Evolutionary conservation across 2,888 invertebrate genomes (phyloP), one percentile per base, ranked within the genome.

Genomic region (Sinhomidia bicolor): DNA sequence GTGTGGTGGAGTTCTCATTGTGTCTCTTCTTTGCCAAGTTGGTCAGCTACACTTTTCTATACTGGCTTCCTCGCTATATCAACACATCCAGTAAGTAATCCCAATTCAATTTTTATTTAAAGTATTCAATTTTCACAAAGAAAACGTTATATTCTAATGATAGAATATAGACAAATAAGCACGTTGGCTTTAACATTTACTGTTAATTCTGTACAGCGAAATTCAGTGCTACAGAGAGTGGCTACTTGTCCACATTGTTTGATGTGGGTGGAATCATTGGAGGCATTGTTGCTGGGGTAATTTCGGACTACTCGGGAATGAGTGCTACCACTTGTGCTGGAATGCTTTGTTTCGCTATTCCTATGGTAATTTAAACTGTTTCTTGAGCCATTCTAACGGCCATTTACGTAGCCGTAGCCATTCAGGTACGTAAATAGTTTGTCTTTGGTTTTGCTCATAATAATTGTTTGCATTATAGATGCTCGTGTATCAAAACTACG

Each of bases 31-130:
- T 99, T 94, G 97, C 98, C 14, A 99, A 99, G 94, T 95, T 99
- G 54, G 99, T 99, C 93, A 98, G 98, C 93, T 99, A 99, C 93
- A 99, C 99, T 88, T 99, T 99, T 94, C 95, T 99, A 76, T 99
- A 97, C 93, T 99, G 99, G 99, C 94, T 99, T 93, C 99, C 99
- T 26, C 94, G 96, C 4, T 99, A 98, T 93, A 98, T 99, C 88
- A 96, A 96, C 90, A 95, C 95, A 71, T 96, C 97, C 65, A 96
- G 98, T 98, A 93, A 96, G 97, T 95, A n/a, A 1, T 68, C n/a
- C n/a, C n/a, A n/a, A n/a, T n/a, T n/a, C n/a, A n/a, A n/a, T n/a
- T n/a, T n/a, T n/a, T n/a, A n/a, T n/a, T n/a, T n/a, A n/a, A n/a
- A n/a, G n/a, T n/a, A n/a, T n/a, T n/a, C n/a, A n/a, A n/a, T n/a